These are phyloP conservation scores for Drymonia ruficornis DNA, from an alignment of 2,888 invertebrate species.

Conservation along the genomic window DNA sequence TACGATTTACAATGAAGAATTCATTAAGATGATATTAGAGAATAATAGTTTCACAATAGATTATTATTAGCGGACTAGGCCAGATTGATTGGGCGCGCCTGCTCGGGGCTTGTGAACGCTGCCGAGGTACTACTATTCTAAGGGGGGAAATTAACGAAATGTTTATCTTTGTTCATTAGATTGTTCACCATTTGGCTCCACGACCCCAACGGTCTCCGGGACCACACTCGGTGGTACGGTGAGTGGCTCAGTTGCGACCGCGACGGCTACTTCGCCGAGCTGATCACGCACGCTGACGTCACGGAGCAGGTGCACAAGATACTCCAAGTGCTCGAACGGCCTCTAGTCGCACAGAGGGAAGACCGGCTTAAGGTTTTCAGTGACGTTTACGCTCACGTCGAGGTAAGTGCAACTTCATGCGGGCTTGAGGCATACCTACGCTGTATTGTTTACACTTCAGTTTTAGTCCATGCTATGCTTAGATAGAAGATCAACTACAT, in stretches of 20 bases:
- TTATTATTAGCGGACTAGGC: too few relatives aligned
- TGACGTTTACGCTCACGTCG: conserved; percentile 74
- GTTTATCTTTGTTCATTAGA: conserved; percentile 35
- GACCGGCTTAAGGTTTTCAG: conserved; percentile 63
- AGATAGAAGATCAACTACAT: too few relatives aligned
- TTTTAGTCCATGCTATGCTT: too few relatives aligned
- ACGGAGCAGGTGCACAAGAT: conserved; percentile 72
- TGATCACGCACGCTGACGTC: conserved; percentile 67
- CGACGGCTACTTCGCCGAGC: conserved; percentile 72
- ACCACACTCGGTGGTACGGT: conserved; percentile 59
- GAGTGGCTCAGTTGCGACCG: conserved; percentile 62
- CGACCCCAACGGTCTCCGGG: conserved; percentile 68
- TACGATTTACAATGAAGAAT: too few relatives aligned
- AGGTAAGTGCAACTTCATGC: conserved; percentile 47
- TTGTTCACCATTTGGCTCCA: conserved; percentile 75
- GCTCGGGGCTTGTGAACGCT: too few relatives aligned
- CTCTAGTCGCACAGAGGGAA: conserved; percentile 67
- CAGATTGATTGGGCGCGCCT: too few relatives aligned
- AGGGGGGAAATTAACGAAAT: too few relatives aligned
- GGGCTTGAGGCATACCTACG: too few relatives aligned
- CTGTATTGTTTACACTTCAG: too few relatives aligned
- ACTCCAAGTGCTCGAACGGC: conserved; percentile 68
- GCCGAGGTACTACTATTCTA: too few relatives aligned
- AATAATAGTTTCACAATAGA: too few relatives aligned
- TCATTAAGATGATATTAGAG: too few relatives aligned